Base-by-base conservation (phyloP, 2,797 vertebrate genomes). In the Oophaga sylvatica region DNA sequence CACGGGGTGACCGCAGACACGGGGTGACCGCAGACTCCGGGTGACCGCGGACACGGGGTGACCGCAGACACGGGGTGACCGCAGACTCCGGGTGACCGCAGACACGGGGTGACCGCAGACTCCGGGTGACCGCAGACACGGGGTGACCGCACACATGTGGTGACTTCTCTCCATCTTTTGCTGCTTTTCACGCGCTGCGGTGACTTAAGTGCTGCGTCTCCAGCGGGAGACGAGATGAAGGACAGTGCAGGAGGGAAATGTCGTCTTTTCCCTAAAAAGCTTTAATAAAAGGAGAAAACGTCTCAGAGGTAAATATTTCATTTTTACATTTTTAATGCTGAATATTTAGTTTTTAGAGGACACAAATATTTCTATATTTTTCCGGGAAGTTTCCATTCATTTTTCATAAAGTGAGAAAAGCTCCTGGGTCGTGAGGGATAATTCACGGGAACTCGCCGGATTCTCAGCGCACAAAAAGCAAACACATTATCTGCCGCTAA, bases 341-440 rank as follows among this genome's bases (percentile, higher is more conserved):
- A 77, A 26, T 13, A 19, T 19, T n/a, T 53, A 11, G 8, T 75
- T n/a, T n/a, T n/a, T 53, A n/a, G 20, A 10, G 11, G 19, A 3
- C 22, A 45, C 0, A 22, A 22, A 13, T 75, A 75, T 48, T 75
- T 0, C 0, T 17, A 26, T 76, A 8, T 81, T 81, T 87, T 56
- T 48, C 29, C 17, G 7, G 12, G 77, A 68, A 31, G 22, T n/a
- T 53, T 5, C 45, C 59, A 75, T 87, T 9, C 3, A 87, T 87
- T 75, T 87, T 87, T 87, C 26, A 87, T 83, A 65, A 35, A 35
- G 86, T 87, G 86, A 65, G 80, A 87, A 77, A 87, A 87, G 86
- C 86, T 70, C 22, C 35, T 65, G 41, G 60, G 48, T 8, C 7
- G n/a, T 7, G 75, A 26, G 75, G 68, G 22, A 10, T 20, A 70